These are phyloP conservation scores for Lepidotrigona ventralis DNA, from an alignment of 1,140 invertebrate species.

Conservation along the genomic window DNA sequence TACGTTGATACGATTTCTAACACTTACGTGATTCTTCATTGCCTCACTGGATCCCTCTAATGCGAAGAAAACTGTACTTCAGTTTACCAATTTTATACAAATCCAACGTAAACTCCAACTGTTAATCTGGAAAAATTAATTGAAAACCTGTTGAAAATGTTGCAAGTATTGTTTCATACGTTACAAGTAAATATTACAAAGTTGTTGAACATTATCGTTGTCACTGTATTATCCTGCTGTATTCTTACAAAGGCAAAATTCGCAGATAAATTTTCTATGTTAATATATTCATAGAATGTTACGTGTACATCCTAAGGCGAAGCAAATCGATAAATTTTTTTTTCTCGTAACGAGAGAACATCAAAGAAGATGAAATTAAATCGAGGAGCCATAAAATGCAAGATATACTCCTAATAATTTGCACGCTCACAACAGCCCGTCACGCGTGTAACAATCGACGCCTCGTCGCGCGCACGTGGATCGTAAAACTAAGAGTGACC, in stretches of 20 bases:
- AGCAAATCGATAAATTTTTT: neutral
- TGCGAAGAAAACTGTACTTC: no score
- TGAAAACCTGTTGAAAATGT: no score
- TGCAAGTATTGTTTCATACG: no score
- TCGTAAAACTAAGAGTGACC: conserved; percentile 6
- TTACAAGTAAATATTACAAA: neutral
- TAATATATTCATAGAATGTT: neutral
- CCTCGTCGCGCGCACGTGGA: neutral
- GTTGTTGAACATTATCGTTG: neutral
- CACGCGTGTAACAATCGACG: neutral
- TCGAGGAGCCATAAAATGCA: neutral
- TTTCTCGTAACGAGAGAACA: neutral
- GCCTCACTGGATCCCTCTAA: no score
- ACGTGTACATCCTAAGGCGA: neutral
- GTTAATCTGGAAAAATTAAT: no score
- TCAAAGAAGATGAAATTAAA: neutral
- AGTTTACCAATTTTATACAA: no score
- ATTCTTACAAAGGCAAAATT: neutral
- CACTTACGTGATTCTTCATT: no score
- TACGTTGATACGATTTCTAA: no score
- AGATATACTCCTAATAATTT: neutral
- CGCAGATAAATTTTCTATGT: neutral
- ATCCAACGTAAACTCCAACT: no score
- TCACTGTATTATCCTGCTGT: neutral
- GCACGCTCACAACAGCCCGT: neutral